Evolutionary conservation across 1,140 invertebrate species (phyloP).

Genomic region (Hypothenemus hampei): DNA sequence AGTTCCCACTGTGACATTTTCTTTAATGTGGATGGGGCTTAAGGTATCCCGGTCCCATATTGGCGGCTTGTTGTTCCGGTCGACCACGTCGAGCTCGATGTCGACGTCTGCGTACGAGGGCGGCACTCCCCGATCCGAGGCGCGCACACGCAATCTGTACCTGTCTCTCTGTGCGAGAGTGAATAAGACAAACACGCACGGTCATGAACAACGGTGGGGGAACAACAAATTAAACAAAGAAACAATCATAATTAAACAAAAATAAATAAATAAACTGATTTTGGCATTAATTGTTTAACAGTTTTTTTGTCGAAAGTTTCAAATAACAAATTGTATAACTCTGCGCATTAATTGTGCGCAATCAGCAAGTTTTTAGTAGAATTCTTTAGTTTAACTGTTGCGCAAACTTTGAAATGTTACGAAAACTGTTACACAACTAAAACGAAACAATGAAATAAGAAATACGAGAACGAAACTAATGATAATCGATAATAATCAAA

Average conservation of each 20-base stretch:
- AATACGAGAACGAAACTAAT: no score
- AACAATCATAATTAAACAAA: conserved; percentile 28
- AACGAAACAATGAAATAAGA: no score
- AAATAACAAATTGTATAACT: conserved; percentile 31
- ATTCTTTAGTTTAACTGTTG: no score
- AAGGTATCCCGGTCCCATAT: conserved; percentile 90
- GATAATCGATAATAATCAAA: no score
- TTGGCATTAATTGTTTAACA: conserved; percentile 9
- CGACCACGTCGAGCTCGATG: conserved; percentile 94
- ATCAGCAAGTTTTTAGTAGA: no score
- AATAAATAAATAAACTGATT: conserved; percentile 12
- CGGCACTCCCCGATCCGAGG: conserved; percentile 84
- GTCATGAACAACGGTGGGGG: conserved; percentile 36
- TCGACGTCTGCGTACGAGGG: conserved; percentile 88
- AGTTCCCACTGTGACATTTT: conserved; percentile 97
- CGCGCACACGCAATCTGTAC: conserved; percentile 89
- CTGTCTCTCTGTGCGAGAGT: conserved; percentile 75
- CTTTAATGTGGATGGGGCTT: conserved; percentile 92
- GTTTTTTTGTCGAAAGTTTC: not conserved
- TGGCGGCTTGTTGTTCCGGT: conserved; percentile 96
- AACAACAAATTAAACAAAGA: conserved; percentile 39
- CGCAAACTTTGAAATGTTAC: no score
- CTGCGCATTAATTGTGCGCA: no score
- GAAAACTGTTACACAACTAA: no score
- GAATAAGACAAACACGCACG: conserved; percentile 27